These are phyloP conservation scores for Drosophila melanogaster DNA, from an alignment of 1,140 invertebrate species.

Conservation along the genomic window DNA sequence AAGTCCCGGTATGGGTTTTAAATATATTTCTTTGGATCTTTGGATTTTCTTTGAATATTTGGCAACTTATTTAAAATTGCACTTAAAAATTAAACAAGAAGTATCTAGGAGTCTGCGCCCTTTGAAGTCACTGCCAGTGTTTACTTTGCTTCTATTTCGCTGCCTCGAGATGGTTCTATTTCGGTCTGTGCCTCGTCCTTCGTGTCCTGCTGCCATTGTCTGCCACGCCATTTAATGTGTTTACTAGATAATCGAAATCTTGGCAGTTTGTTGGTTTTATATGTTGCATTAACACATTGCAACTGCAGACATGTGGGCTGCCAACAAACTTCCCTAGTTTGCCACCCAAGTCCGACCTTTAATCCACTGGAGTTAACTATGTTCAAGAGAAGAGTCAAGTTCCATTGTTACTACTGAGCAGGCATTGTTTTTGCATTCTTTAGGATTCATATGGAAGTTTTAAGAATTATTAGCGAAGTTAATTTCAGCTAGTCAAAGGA, in stretches of 20 bases:
- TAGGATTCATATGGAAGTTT: slow-evolving; percentile 13
- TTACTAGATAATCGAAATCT: slow-evolving; percentile 79
- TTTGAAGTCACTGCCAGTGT: not conserved
- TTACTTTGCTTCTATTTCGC: not conserved
- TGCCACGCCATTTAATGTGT: slow-evolving; percentile 80
- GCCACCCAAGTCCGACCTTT: slow-evolving; percentile 1
- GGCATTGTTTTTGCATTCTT: slow-evolving; percentile 4
- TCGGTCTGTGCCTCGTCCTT: slow-evolving; percentile 6
- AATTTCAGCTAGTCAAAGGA: slow-evolving; percentile 17
- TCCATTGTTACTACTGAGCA: not conserved
- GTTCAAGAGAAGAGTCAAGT: not conserved
- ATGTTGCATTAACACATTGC: slow-evolving; percentile 58
- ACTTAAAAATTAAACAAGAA: not conserved
- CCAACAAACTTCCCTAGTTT: slow-evolving; percentile 3
- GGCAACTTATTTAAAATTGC: not conserved
- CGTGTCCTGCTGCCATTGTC: slow-evolving; percentile 54
- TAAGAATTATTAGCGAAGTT: slow-evolving; percentile 17
- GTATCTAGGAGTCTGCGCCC: not conserved
- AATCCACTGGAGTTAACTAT: not conserved
- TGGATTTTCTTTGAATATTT: no score
- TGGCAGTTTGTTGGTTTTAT: slow-evolving; percentile 57
- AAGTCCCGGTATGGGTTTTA: no score
- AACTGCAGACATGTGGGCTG: slow-evolving; percentile 21
- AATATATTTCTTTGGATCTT: no score
- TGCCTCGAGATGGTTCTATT: slow-evolving; percentile 37